Percentiles rank a stretch among this genome's conserved stretches.
These are phyloP conservation scores for Aspidapion aeneum DNA, from an alignment of 2,888 invertebrate genomes.

Conservation along the genomic window DNA sequence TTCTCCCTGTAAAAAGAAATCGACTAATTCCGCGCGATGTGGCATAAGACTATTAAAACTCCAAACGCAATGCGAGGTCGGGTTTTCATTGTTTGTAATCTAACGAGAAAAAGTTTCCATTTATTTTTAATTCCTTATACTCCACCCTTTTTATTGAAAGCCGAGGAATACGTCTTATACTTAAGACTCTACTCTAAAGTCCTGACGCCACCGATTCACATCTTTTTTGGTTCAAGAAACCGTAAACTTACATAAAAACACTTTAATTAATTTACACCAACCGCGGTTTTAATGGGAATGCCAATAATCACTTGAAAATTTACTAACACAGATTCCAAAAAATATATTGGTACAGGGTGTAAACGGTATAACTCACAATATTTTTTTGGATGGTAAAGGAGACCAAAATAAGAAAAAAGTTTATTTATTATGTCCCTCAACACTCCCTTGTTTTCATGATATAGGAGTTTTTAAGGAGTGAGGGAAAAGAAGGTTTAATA, in stretches of 20 bases:
- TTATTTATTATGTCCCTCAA: too few relatives aligned
- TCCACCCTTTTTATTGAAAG: conserved; percentile 50
- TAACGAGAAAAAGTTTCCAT: conserved; percentile 51
- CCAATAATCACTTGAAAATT: too few relatives aligned
- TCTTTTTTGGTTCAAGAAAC: conserved; percentile 35
- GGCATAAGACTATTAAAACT: conserved; percentile 51
- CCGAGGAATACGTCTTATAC: conserved; percentile 38
- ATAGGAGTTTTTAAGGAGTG: too few relatives aligned
- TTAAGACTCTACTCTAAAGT: conserved; percentile 36
- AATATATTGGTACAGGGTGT: too few relatives aligned
- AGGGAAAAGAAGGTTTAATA: too few relatives aligned
- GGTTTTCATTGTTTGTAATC: conserved; percentile 50
- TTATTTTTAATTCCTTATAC: conserved; percentile 51
- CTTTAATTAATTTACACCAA: too few relatives aligned
- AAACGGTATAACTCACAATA: too few relatives aligned
- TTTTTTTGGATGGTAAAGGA: too few relatives aligned
- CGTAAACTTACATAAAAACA: conserved; percentile 30
- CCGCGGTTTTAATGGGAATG: too few relatives aligned
- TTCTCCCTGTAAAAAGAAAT: conserved; percentile 34
- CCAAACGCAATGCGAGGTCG: conserved; percentile 48
- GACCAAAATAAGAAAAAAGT: too few relatives aligned
- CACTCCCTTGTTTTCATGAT: too few relatives aligned
- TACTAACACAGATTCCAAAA: too few relatives aligned
- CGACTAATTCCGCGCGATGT: conserved; percentile 48
- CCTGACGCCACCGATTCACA: conserved; percentile 33